Evolutionary conservation across 1,140 invertebrate genomes (phyloP).

Genomic region (Melitaea cinxia): DNA sequence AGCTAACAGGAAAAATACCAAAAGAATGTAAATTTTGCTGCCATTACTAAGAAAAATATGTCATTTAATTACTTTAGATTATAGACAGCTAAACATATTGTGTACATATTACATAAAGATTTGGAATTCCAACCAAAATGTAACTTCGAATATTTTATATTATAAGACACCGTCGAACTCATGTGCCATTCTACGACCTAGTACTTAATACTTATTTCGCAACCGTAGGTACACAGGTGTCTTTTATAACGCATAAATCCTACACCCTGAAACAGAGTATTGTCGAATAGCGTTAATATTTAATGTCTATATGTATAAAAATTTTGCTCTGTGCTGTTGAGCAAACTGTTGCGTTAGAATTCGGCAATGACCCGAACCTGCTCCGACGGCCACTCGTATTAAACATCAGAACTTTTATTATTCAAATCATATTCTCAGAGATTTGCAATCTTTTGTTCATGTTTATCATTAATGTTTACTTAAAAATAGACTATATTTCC

Average conservation of each 20-base stretch:
- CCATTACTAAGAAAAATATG: background rate
- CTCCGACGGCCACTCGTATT: background rate
- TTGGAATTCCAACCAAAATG: background rate
- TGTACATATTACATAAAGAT: background rate
- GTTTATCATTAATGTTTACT: background rate
- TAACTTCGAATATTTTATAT: background rate
- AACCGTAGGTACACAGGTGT: background rate
- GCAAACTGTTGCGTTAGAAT: conserved; percentile 38
- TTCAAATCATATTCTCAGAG: conserved; percentile 23
- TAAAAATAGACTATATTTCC: too few species aligned
- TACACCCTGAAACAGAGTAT: background rate
- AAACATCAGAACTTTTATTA: conserved; percentile 16
- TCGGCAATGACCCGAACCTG: conserved; percentile 45
- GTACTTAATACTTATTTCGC: conserved; percentile 6
- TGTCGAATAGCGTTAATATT: background rate
- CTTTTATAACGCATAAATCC: background rate
- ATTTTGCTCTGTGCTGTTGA: conserved; percentile 30
- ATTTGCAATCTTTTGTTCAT: conserved; percentile 9
- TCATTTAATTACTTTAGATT: background rate
- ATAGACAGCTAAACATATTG: background rate
- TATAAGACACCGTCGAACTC: background rate
- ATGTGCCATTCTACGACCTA: conserved; percentile 12
- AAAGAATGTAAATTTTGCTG: background rate
- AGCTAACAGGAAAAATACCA: conserved; percentile 12
- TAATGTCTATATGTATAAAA: conserved; percentile 7